A percentile compares a stretch with the other conserved stretches of the same genome.
Conservation (phyloP, 92 coral and sea anemone species). For the Epizoanthus illoricatus region DNA sequence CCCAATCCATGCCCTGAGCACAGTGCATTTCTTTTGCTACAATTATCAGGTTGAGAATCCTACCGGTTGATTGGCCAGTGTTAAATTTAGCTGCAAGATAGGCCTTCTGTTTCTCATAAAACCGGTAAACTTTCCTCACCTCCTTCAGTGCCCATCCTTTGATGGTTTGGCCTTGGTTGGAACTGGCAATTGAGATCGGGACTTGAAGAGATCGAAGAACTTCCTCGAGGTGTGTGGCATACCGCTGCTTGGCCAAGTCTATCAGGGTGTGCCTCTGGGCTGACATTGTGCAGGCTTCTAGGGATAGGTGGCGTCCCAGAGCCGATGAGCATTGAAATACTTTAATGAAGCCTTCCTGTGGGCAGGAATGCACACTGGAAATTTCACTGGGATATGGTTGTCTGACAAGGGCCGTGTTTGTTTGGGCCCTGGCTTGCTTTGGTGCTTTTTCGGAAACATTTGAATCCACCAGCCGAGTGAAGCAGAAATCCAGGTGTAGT, state of each 20-base stretch:
- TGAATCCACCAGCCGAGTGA: constrained; percentile 17
- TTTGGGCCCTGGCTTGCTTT: constrained; percentile 7
- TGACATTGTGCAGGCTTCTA: constrained; percentile 21
- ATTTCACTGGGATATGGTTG: neutral
- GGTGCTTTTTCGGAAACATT: constrained; percentile 1
- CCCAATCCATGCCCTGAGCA: no score
- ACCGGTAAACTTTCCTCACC: no score
- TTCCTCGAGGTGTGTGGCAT: constrained; percentile 11
- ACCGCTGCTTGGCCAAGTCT: constrained; percentile 32
- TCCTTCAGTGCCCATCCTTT: no score
- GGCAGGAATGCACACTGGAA: constrained; percentile 15
- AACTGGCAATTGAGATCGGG: no score
- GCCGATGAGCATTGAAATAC: constrained; percentile 2
- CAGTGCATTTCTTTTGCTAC: no score
- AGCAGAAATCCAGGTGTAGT: constrained; percentile 27
- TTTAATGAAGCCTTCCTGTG: constrained; percentile 5
- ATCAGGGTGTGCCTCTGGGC: constrained; percentile 11
- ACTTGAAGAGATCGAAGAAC: constrained; percentile 25
- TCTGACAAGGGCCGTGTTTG: neutral
- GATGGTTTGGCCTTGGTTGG: no score
- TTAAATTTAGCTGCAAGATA: no score
- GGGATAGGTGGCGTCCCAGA: constrained; percentile 26
- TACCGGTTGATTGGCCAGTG: no score
- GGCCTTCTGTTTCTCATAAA: no score
- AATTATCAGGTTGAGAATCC: no score